Evolutionary conservation across 2,113 vertebrate species (phyloP).

Genomic region (Heloderma charlesbogerti): DNA sequence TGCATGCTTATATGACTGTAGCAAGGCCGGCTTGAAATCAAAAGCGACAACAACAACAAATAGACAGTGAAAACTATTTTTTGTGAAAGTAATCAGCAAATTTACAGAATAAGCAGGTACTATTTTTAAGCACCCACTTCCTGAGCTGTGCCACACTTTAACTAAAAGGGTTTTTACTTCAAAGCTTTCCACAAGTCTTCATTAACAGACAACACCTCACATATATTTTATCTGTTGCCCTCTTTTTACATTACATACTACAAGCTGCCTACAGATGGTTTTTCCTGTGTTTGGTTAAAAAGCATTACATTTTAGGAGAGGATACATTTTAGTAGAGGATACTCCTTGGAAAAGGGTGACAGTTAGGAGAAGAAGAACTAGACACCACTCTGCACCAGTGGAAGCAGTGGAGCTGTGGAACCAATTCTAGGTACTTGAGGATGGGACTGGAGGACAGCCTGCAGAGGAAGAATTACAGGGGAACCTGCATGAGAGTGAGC

Average conservation of each 20-base stretch:
- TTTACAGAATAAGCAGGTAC: constrained; percentile 31
- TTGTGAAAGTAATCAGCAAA: constrained; percentile 49
- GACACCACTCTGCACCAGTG: too few relatives aligned
- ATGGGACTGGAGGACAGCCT: too few relatives aligned
- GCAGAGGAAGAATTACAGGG: too few relatives aligned
- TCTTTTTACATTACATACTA: constrained; percentile 43
- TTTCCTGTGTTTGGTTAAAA: constrained; percentile 58
- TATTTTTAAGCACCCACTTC: constrained; percentile 45
- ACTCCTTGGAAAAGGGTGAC: too few relatives aligned
- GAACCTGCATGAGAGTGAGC: too few relatives aligned
- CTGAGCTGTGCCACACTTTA: constrained; percentile 53
- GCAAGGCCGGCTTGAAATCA: constrained; percentile 33
- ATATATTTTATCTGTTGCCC: constrained; percentile 58
- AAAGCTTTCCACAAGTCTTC: constrained; percentile 58
- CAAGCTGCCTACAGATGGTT: constrained; percentile 41
- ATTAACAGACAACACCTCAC: constrained; percentile 59
- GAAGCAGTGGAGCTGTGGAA: too few relatives aligned
- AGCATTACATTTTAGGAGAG: constrained; percentile 51
- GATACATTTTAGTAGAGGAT: too few relatives aligned
- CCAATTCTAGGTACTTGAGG: too few relatives aligned
- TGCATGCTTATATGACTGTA: not conserved
- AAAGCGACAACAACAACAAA: constrained; percentile 17
- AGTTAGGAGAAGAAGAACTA: too few relatives aligned
- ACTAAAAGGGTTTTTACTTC: constrained; percentile 62
- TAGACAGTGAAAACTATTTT: constrained; percentile 39